Evolutionary conservation across 2,113 vertebrate genomes (phyloP).

Genomic region (Microcebus ravelobensis): DNA sequence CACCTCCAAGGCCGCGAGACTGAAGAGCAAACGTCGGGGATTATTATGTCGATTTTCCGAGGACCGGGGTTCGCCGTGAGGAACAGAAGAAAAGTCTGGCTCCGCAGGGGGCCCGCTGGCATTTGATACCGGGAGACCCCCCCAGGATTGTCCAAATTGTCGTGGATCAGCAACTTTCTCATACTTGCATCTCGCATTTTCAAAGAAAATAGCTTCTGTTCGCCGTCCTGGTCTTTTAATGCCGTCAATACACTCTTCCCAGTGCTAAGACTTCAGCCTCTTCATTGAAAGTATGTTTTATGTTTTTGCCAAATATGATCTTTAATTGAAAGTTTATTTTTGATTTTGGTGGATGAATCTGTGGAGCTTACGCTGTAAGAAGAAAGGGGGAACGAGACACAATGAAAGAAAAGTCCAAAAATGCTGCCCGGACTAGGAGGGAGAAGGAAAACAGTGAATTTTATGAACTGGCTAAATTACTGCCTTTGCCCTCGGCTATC

Average conservation of each 20-base stretch:
- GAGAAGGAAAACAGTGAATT: constrained; percentile 99
- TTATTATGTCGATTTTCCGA: constrained; percentile 79
- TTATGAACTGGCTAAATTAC: constrained; percentile 98
- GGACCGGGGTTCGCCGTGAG: constrained; percentile 62
- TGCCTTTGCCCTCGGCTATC: constrained; percentile 98
- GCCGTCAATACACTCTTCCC: neutral
- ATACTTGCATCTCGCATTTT: neutral
- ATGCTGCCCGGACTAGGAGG: constrained; percentile 97
- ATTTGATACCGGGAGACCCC: constrained; percentile 19
- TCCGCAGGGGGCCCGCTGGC: constrained; percentile 36
- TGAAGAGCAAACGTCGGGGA: constrained; percentile 58
- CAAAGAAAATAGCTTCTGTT: constrained; percentile 59
- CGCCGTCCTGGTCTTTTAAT: constrained; percentile 33
- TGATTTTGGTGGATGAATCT: constrained; percentile 88
- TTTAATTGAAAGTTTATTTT: constrained; percentile 76
- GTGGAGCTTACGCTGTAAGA: constrained; percentile 82
- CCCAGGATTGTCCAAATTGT: constrained; percentile 62
- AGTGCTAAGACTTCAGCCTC: constrained; percentile 62
- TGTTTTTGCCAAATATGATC: constrained; percentile 67
- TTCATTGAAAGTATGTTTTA: constrained; percentile 54
- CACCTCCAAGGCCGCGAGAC: constrained; percentile 2
- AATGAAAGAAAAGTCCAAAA: constrained; percentile 99
- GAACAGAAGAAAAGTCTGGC: constrained; percentile 75
- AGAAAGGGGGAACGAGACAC: constrained; percentile 84
- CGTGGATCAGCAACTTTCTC: constrained; percentile 69